phyloP scores from a whole-genome alignment of 1,140 invertebrate species.

The Brachionus plicatilis region DNA sequence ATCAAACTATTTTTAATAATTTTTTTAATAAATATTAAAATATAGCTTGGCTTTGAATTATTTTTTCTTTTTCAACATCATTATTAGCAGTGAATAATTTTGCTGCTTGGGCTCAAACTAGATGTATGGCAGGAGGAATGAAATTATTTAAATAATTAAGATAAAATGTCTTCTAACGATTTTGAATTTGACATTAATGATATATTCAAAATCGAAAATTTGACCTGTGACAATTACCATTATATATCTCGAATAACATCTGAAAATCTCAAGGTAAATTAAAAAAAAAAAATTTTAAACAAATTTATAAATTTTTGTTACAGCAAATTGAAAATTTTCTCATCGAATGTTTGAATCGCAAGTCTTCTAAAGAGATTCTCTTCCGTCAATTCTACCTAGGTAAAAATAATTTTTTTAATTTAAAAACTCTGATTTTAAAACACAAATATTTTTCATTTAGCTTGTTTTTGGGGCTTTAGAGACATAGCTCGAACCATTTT shows the following conservation, averaged over 20 bases:
- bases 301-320: neutral
- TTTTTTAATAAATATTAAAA: neutral
- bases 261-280: conserved; percentile 2
- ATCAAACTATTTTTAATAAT: neutral
- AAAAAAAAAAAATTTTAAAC: neutral
- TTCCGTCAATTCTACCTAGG: neutral
- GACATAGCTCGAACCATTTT: conserved; percentile 45
- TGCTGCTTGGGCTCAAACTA: neutral
- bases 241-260: neutral
- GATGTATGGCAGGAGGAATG: neutral
- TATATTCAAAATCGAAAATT: conserved; percentile 19
- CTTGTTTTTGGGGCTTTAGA: conserved; percentile 49
- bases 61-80: neutral
- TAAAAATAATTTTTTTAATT: neutral
- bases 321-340: neutral
- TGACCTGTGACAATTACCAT: neutral
- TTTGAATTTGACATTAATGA: neutral
- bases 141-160: neutral
- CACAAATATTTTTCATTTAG: conserved; percentile 42
- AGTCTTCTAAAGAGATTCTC: neutral
- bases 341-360: neutral
- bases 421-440: neutral
- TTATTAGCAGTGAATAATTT: neutral
- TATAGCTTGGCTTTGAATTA: too few relatives aligned
- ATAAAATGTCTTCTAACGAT: neutral